Evolutionary conservation across 2,888 invertebrate genomes (phyloP), one percentile per base, ranked within the genome.

Genomic region (Erebia ligea): DNA sequence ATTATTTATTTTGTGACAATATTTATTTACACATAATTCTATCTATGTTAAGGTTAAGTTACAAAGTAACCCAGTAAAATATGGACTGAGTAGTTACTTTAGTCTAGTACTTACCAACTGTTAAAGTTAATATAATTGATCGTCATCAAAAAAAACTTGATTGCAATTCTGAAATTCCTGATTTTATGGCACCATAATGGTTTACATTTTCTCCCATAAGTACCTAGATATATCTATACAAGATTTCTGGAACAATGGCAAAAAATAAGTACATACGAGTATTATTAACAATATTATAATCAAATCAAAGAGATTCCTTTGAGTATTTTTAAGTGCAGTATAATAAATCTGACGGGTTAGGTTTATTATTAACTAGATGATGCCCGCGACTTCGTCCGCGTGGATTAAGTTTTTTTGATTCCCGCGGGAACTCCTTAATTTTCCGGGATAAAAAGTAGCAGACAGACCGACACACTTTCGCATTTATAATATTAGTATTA

Each of bases 11-110:
- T 75, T 75, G 72, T 70, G 74, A 75, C 72, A 73, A 68, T 72
- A 76, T 74, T 74, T 77, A 78, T 77, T 76, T 77, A 77, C 77
- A 77, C 72, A 71, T 54, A 56, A 72, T 66, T 69, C 68, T 77
- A n/a, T n/a, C n/a, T n/a, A n/a, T n/a, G n/a, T n/a, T n/a, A n/a
- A n/a, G n/a, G n/a, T 15, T 48, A 3, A 48, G 15, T n/a, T n/a
- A n/a, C n/a, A n/a, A n/a, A n/a, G n/a, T n/a, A n/a, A n/a, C n/a
- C 13, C n/a, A n/a, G n/a, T n/a, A n/a, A n/a, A n/a, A n/a, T n/a
- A n/a, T n/a, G n/a, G n/a, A n/a, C n/a, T n/a, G n/a, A n/a, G n/a
- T n/a, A 64, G 1, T 17, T 34, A 67, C 17, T 68, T 56, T 72
- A 67, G 70, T 75, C 76, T 76, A n/a, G 74, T 76, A 45, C 61